phyloP scores from a whole-genome alignment of 2,113 vertebrate species.

The Tragelaphus scriptus region DNA sequence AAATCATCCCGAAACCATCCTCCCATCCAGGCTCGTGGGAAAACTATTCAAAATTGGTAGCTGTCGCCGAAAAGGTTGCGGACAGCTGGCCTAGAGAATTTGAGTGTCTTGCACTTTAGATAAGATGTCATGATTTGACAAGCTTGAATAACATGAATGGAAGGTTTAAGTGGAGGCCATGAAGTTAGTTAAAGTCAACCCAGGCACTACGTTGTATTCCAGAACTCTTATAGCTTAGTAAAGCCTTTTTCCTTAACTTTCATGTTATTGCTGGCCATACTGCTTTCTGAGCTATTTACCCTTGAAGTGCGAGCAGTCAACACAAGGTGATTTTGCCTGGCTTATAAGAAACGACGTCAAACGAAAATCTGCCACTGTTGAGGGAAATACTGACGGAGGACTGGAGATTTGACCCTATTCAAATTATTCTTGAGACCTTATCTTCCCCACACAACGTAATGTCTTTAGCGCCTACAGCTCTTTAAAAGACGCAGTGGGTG shows the following conservation, averaged over 20 bases:
- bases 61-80: not conserved
- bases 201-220: fast-evolving
- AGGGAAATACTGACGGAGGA: not conserved
- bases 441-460: fast-evolving
- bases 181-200: fast-evolving
- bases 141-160: not conserved
- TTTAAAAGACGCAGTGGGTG: not conserved
- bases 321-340: fast-evolving
- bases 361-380: not conserved
- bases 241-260: not conserved
- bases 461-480: not conserved
- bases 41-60: not conserved
- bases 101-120: not conserved
- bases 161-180: not conserved
- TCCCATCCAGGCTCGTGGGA: not conserved
- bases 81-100: not conserved
- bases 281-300: too few species aligned
- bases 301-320: fast-evolving
- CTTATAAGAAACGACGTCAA: not conserved
- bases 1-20: not conserved
- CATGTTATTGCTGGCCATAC: fast-evolving
- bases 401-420: fast-evolving
- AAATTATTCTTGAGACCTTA: fast-evolving
- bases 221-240: fast-evolving
- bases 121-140: not conserved